Evolutionary conservation across 2,888 invertebrate genomes (phyloP), one percentile per base, ranked within the genome.

Genomic region (Baronia brevicornis): DNA sequence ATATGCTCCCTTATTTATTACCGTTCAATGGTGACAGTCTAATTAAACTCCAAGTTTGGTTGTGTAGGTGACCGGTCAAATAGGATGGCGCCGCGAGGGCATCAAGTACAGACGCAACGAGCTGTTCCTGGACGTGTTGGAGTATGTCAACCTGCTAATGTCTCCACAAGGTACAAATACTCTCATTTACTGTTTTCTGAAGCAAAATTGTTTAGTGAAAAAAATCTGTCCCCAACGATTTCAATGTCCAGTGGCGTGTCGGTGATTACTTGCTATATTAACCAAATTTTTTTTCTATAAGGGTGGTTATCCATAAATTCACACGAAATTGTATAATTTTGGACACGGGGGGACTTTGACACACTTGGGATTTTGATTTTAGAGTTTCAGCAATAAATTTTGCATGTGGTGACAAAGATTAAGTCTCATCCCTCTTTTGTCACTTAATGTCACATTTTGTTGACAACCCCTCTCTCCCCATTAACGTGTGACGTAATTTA

Each of bases 51-150:
- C n/a, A 11, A 23, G 4, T 3, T 22, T 19, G 33, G 5, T 19
- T 33, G 23, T 18, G 3, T 31, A 82, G 82, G 93, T 96, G 4
- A 98, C 97, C 0, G 97, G 97, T 0, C 97, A 98, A 82, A 99
- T 99, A 50, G 98, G 98, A 1, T 99, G 99, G 99, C 89, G 99
- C 44, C 89, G 99, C 9, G 99, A 99, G 74, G 99, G 98, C 24
- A 99, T 99, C 54, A 99, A 99, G 73, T 99, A 99, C 72, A 88
- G 99, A 25, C 90, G 99, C 26, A 99, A 99, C 66, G 99, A 99
- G 71, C 85, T 99, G 3, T 99, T 99, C 87, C 86, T 99, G 5
- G 99, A 99, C 71, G 99, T 99, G 6, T 85, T 99, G 48, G 99
- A 99, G 77, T 98, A 97, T 77, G 98, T 99, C 46, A 99, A 99